phyloP scores from a whole-genome alignment of 2,797 vertebrate genomes.

The Coracias cyanogaster region DNA sequence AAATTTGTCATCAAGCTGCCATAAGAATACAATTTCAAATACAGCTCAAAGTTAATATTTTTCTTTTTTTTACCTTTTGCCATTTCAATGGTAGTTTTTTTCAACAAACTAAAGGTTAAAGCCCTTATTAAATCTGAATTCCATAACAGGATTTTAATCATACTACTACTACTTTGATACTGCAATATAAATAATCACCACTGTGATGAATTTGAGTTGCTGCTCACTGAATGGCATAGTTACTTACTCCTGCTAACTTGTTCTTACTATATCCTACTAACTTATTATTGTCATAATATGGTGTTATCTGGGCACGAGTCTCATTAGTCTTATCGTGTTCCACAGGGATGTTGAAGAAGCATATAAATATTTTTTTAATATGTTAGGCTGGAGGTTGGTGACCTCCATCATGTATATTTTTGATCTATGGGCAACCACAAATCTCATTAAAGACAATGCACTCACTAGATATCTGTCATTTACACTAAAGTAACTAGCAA shows the following conservation, averaged over 20 bases:
- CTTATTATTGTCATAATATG: background rate
- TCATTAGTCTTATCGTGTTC: background rate
- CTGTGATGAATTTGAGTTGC: background rate
- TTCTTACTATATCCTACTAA: background rate
- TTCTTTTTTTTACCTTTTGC: background rate
- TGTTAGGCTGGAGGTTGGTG: background rate
- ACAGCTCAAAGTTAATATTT: background rate
- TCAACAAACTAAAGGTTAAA: conserved; percentile 22
- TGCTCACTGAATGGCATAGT: background rate
- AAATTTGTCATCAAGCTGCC: background rate
- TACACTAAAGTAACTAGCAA: background rate
- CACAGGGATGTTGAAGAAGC: background rate
- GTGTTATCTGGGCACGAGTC: background rate
- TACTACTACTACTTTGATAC: background rate
- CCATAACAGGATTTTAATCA: background rate
- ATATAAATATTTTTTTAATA: background rate
- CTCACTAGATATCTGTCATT: background rate
- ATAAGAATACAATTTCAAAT: background rate
- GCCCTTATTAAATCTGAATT: background rate
- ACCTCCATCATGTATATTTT: background rate
- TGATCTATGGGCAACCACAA: background rate
- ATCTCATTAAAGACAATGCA: background rate
- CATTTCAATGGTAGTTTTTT: background rate
- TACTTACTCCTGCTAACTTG: background rate
- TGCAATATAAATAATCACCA: background rate